phyloP scores from a whole-genome alignment of 2,113 vertebrate species.

The Menura novaehollandiae region DNA sequence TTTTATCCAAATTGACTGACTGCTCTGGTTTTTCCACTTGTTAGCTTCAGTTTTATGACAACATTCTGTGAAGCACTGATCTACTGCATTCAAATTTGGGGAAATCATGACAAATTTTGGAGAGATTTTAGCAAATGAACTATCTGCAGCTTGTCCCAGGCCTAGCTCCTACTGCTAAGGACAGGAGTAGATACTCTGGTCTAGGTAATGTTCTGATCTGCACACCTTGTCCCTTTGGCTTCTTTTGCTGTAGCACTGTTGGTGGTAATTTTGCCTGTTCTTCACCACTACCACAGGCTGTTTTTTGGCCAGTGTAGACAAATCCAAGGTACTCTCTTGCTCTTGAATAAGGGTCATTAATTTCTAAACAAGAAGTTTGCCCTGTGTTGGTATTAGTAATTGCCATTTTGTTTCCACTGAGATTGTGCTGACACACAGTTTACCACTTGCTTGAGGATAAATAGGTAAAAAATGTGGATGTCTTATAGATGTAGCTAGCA shows the following conservation, averaged over 20 bases:
- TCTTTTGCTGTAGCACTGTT: background rate
- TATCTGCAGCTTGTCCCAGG: background rate
- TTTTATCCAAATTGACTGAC: background rate
- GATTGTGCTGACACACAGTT: background rate
- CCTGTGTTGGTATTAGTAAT: background rate
- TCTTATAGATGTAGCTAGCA: background rate
- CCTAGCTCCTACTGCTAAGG: background rate
- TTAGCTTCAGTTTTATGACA: background rate
- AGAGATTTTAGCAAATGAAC: background rate
- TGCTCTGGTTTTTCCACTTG: background rate
- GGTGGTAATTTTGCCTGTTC: background rate
- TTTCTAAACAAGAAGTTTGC: background rate
- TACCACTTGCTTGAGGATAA: background rate
- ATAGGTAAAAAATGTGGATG: background rate
- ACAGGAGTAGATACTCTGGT: background rate
- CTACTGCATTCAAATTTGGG: background rate
- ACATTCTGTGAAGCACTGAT: background rate
- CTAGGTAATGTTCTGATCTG: background rate
- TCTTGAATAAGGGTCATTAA: background rate
- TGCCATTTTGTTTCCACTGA: background rate
- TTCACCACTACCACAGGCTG: background rate
- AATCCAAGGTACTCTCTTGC: background rate
- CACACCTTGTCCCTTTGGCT: background rate
- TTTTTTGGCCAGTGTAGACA: background rate
- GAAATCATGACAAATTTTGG: background rate